Conservation (phyloP, 2,797 vertebrate species). For the Allobates femoralis region DNA sequence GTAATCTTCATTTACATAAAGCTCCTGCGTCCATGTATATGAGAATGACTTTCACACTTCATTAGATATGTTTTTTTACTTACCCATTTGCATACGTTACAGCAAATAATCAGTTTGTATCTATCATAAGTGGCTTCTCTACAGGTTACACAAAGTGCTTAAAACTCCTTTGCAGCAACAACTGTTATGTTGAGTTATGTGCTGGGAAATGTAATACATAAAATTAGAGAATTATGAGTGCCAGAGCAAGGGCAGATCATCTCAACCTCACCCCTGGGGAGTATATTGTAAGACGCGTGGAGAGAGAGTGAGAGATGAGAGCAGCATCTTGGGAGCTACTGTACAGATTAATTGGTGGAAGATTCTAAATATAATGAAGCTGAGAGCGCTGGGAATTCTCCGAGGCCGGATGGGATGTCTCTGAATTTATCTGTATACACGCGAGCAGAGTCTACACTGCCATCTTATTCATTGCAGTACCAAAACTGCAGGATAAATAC, state of each 20-base stretch:
- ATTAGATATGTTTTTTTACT: constrained; percentile 14
- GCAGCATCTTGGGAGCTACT: constrained; percentile 14
- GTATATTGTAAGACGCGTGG: neutral
- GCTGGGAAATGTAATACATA: constrained; percentile 37
- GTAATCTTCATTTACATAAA: neutral
- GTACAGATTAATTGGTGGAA: constrained; percentile 48
- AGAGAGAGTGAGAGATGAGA: neutral
- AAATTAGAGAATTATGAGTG: constrained; percentile 31
- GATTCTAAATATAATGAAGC: constrained; percentile 47
- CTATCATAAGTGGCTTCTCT: constrained; percentile 7
- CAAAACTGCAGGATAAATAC: neutral
- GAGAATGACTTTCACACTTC: constrained; percentile 2
- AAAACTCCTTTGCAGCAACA: neutral
- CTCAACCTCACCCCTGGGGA: constrained; percentile 21
- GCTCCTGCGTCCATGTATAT: neutral
- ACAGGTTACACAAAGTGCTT: constrained; percentile 2
- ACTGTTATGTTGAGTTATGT: constrained; percentile 22
- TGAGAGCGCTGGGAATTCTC: constrained; percentile 31
- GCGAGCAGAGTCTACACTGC: neutral
- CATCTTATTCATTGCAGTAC: neutral
- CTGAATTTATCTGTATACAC: constrained; percentile 17
- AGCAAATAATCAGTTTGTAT: constrained; percentile 7
- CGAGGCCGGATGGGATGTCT: neutral
- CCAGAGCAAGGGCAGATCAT: constrained; percentile 22
- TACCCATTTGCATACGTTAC: neutral